Evolutionary conservation across 2,888 invertebrate species (phyloP), one percentile per base, ranked within the genome.

Genomic region (Lycophotia porphyrea): DNA sequence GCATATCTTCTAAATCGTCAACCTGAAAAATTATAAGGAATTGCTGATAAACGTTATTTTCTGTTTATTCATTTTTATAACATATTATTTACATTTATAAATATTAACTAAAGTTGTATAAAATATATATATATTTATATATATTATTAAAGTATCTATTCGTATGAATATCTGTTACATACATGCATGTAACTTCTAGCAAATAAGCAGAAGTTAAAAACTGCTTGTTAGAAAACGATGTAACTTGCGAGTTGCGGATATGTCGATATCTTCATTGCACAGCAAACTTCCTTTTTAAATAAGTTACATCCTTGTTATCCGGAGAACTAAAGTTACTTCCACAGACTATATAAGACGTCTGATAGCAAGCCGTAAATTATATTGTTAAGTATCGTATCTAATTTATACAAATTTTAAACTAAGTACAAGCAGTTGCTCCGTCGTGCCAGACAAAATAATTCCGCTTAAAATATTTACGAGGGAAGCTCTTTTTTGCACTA

Each of bases 401-500:
- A 86, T 84, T 78, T 81, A 84, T 61, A 78, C 78, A 74, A 80
- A 84, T 80, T 83, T 76, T 73, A 75, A 80, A 86, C 74, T 75
- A 63, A 9, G 9, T 3, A 49, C 67, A 72, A 70, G 52, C 65
- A 69, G 34, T 84, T 74, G 68, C 76, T 79, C 61, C 67, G 60
- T 78, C 42, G 71, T 70, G 44, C 74, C 67, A 71, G 81, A 84
- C 84, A 86, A 81, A 86, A 86, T 84, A 84, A 86, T 81, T 76
- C 77, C 67, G 13, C 67, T 84, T 86, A 74, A 84, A 86, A 84
- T 80, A 84, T 84, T 86, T 84, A 84, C 87, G 84, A 84, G 66
- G 67, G 71, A 49, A 78, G 63, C 77, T 78, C 64, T 64, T 74
- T 77, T 81, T 84, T 81, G 52, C 66, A 69, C 74, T 70, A 67